A percentile compares a stretch with the other conserved stretches of the same genome.
Evolutionary conservation across 2,888 invertebrate genomes (phyloP).

Genomic region (Euclidia mi): DNA sequence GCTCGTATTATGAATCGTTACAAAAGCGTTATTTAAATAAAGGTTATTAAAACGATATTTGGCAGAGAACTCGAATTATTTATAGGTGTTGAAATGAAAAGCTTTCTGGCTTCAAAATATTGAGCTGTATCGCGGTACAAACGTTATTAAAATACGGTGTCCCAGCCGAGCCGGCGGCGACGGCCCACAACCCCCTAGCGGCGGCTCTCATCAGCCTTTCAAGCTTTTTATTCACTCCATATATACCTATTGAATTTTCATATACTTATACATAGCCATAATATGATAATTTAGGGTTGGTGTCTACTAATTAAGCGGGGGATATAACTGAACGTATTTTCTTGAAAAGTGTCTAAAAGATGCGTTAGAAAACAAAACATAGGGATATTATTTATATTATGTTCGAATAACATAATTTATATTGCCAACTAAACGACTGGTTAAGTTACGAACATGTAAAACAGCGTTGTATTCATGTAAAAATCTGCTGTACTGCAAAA

Average conservation of each 20-base stretch:
- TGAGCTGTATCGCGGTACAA: constrained; percentile 36
- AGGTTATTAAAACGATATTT: neutral
- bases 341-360: too few species aligned
- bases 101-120: constrained; percentile 33
- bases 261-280: neutral
- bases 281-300: neutral
- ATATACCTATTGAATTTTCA: constrained; percentile 21
- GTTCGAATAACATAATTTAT: too few species aligned
- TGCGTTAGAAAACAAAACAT: too few species aligned
- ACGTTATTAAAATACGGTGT: constrained; percentile 38
- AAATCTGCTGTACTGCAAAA: neutral
- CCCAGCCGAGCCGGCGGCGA: constrained; percentile 27
- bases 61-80: constrained; percentile 20
- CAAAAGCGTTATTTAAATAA: too few species aligned
- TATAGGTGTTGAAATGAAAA: constrained; percentile 37
- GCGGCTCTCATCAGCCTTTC: constrained; percentile 29
- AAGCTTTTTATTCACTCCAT: constrained; percentile 20
- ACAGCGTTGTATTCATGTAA: neutral
- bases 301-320: neutral
- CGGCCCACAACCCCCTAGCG: constrained; percentile 26
- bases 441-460: too few species aligned
- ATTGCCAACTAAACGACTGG: too few species aligned
- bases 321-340: neutral
- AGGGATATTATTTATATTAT: too few species aligned
- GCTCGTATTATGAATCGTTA: too few species aligned